phyloP scores from a whole-genome alignment of 2,888 invertebrate genomes.

The Tetragnatha montana region DNA sequence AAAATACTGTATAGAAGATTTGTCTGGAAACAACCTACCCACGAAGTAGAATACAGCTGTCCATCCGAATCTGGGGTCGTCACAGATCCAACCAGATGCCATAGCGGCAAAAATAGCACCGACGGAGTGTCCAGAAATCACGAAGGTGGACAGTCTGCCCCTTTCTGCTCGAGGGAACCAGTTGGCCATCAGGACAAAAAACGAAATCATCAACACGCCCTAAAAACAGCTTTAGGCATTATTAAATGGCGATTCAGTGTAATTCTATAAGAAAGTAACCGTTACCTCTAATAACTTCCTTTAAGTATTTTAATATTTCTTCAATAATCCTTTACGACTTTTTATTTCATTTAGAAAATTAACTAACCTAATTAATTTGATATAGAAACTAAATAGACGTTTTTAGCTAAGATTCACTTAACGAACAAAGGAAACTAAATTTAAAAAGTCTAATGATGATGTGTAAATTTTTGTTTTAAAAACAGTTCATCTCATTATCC shows the following conservation, averaged over 20 bases:
- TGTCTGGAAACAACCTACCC: neutral
- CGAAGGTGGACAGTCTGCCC: constrained; percentile 11
- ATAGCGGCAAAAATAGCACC: neutral
- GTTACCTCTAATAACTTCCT: neutral
- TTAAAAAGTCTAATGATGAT: too few species aligned
- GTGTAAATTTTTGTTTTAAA: too few species aligned
- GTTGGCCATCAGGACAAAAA: constrained; percentile 24
- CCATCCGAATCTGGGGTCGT: constrained; percentile 15
- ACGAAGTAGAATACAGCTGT: constrained; percentile 8
- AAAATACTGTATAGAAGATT: too few species aligned
- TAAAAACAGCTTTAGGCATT: neutral
- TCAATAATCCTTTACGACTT: too few species aligned
- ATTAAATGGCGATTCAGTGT: neutral
- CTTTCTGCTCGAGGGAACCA: constrained; percentile 30
- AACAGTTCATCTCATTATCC: too few species aligned
- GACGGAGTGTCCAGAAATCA: constrained; percentile 2
- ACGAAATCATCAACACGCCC: constrained; percentile 4
- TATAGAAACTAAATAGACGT: too few species aligned
- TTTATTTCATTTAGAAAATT: too few species aligned
- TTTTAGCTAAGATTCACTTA: too few species aligned
- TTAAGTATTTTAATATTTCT: too few species aligned
- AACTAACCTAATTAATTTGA: too few species aligned
- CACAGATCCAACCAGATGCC: constrained; percentile 7
- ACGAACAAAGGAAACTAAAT: too few species aligned
- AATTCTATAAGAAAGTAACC: neutral